phyloP scores from a whole-genome alignment of 2,797 vertebrate species.

The Pteropus rufus region DNA sequence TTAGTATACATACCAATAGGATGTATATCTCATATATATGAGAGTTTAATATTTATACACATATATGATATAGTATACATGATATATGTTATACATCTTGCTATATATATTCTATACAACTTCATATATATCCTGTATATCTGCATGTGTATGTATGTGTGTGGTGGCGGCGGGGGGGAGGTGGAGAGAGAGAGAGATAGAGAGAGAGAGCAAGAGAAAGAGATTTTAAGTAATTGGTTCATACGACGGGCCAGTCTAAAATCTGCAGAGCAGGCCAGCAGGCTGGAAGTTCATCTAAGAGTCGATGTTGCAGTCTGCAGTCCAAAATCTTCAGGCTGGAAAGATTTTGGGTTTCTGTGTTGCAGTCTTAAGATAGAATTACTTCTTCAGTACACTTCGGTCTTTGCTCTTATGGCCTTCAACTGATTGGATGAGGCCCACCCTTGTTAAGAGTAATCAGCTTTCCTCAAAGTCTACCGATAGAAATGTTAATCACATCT shows the following conservation, averaged over 20 bases:
- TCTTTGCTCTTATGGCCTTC: neutral
- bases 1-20: neutral
- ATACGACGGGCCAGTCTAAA: neutral
- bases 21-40: neutral
- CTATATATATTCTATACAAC: neutral
- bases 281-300: neutral
- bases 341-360: neutral
- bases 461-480: neutral
- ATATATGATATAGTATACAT: neutral
- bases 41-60: neutral
- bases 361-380: neutral
- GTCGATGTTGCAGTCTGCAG: neutral
- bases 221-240: neutral
- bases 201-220: neutral
- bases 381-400: neutral
- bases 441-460: neutral
- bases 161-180: no score
- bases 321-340: neutral
- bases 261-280: neutral
- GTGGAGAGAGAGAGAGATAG: no score
- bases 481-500: neutral
- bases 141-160: neutral
- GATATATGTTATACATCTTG: neutral
- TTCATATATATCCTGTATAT: neutral
- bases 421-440: neutral